Evolutionary conservation across 2,888 invertebrate genomes (phyloP), one percentile per base, ranked within the genome.

Genomic region (Amiota communis): DNA sequence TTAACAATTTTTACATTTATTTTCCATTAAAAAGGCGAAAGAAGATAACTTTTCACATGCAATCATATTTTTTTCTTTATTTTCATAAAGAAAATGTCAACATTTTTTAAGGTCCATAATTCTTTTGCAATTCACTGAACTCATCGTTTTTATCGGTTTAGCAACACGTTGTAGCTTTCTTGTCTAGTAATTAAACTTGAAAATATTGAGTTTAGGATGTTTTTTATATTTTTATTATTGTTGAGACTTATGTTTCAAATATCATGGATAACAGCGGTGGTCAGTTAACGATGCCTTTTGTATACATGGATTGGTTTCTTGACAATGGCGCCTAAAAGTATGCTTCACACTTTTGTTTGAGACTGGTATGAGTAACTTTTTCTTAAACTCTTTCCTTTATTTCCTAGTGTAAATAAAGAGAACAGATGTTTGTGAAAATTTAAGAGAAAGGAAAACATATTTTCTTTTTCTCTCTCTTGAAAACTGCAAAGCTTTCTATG

Each of bases 81-180:
- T n/a, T 23, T 47, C 47, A 67, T 47, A 51, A 51, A 67, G 51
- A 70, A 70, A 70, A 57, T 78, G 80, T 77, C 77, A 77, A 70
- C 74, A 78, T 36, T 63, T 79, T 80, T 82, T 80, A 83, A 80
- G 80, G 75, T 79, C 75, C 36, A 81, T 83, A 78, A 83, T 81
- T 82, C 80, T 74, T 63, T 64, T 74, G 49, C 83, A 77, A 76
- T 74, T 74, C 80, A 85, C 78, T 82, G 85, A 82, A 78, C 83
- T 79, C 64, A 75, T 75, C 77, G 36, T 36, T 36, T 36, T 36
- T 36, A 36, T 36, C 36, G 36, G 1, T 23, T 23, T 23, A 23
- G 23, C 23, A 23, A 23, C 36, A 36, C 23, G 23, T 23, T 36
- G 36, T 36, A 36, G 36, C 36, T 6, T 36, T 36, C 36, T 36